Evolutionary conservation across 2,888 invertebrate genomes (phyloP), one percentile per base, ranked within the genome.

Genomic region (Petrolisthes cinctipes): DNA sequence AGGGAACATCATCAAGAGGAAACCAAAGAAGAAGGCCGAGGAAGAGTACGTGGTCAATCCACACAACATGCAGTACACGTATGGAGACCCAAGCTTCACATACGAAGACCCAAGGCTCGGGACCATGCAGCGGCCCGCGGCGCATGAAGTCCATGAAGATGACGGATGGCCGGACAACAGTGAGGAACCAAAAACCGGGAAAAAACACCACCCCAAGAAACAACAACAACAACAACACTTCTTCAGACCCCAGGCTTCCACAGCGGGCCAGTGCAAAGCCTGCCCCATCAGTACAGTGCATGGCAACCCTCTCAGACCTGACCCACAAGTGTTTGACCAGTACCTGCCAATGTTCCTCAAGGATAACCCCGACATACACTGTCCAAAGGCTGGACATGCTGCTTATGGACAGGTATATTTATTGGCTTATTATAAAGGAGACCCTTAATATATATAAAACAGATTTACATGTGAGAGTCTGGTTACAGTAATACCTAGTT

Each of bases 341-440:
- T 97, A 95, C 93, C 93, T 97, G 54, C 95, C 97, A 0, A 97
- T 94, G 94, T 98, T 97, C 94, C 93, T 97, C 11, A 94, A 95
- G 92, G 97, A 97, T 93, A 97, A 97, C 93, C 97, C 97, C 0
- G 94, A 95, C 89, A 93, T 93, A 2, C 91, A 91, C 0, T 97
- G 97, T 92, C 95, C 96, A 0, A 97, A 97, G 93, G 97, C 94
- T 0, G 97, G 97, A 0, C 97, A 97, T 93, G 96, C 97, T 0
- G 96, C 97, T 0, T 97, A 97, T 92, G 89, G 90, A 54, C 90
- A 90, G 87, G 90, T 90, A 51, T 37, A 85, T 76, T 5, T 53
- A 20, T 4, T 68, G 68, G 68, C n/a, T 68, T 68, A 68, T 68
- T 17, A n/a, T 68, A 68, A 68, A n/a, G 68, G 3, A 17, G 71